Percentiles rank a stretch among this genome's conserved stretches.
phyloP scores from a whole-genome alignment of 1,140 invertebrate species.

The Drosophila leontia region DNA sequence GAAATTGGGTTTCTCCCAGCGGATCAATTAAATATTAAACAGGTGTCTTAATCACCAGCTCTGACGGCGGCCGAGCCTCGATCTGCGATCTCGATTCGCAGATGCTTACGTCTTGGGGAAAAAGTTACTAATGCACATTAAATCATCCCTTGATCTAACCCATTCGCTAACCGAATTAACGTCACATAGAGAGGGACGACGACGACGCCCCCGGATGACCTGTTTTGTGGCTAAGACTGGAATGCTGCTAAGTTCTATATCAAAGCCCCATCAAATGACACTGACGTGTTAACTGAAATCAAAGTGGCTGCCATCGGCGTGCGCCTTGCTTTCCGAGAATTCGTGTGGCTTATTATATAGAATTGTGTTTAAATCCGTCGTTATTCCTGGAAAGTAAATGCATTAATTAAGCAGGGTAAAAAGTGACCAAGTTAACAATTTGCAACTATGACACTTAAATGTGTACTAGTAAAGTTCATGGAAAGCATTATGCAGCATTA shows the following conservation, averaged over 20 bases:
- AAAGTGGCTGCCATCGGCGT: conserved; percentile 14
- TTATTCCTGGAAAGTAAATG: conserved; percentile 24
- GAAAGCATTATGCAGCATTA: neutral
- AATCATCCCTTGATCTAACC: conserved; percentile 19
- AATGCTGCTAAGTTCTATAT: neutral
- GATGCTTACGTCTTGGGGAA: conserved; percentile 64
- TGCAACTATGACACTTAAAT: neutral
- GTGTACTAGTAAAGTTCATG: too few species aligned
- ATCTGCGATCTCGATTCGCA: conserved; percentile 13
- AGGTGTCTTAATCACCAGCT: conserved; percentile 26
- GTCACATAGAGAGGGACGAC: conserved; percentile 4
- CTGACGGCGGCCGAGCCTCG: neutral
- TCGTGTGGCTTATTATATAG: neutral
- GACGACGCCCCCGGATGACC: conserved; percentile 19
- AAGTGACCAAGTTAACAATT: conserved; percentile 1
- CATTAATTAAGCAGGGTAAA: conserved; percentile 1
- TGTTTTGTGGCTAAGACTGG: conserved; percentile 25
- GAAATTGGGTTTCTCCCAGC: conserved; percentile 64
- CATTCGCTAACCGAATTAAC: neutral
- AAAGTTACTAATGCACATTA: conserved; percentile 40
- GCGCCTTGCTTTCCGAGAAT: conserved; percentile 31
- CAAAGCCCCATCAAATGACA: conserved; percentile 4
- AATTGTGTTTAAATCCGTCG: neutral
- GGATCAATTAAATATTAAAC: conserved; percentile 37
- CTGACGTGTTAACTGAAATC: conserved; percentile 33